Base-by-base conservation (phyloP, 1,140 invertebrate genomes). In the Gonioctena quinquepunctata region DNA sequence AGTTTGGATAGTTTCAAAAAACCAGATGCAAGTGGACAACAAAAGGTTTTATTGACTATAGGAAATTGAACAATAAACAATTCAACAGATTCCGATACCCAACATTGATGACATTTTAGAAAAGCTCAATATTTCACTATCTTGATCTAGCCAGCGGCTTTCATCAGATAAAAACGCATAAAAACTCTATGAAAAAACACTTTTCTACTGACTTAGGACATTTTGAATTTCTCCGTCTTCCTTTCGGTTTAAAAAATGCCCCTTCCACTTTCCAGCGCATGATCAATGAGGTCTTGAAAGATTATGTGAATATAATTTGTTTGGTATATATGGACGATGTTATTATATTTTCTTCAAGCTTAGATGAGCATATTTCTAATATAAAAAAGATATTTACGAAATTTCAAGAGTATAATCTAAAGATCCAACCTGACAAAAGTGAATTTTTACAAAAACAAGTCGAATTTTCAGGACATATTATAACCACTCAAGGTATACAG, bases 81-180 rank as follows among this genome's bases (percentile, higher is more conserved):
- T 83, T 11, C 71, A 73, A 88, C 72, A 75, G 63, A 22, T 89
- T 77, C 74, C 86, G 86, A 61, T 88, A 5, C 85, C 86, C 2
- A 71, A 80, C 13, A 85, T 86, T 16, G 79, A 81, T 23, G 78
- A 83, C 16, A 77, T 78, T 27, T 76, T 73, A 71, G 3, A 4
- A 76, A 74, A 7, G 54, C 71, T 4, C 72, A 76, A 50, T 83
- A 76, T 63, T 86, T 86, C 63, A 49, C 79, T 13, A 75, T 78
- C 0, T 65, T 86, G 84, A 87, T 76, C 59, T 85, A 4, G 72
- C 71, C 0, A 26, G 13, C 25, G 69, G 63, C 2, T 70, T 66
- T 57, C 64, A 70, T 27, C 64, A 70, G 27, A 70, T 70, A 1
- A 25, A 19, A 21, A 49, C 67, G 26, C 16, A 33, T 22, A 23